Conservation (phyloP, 1,140 invertebrate genomes). For the Stenopsyche tienmushanensis region DNA sequence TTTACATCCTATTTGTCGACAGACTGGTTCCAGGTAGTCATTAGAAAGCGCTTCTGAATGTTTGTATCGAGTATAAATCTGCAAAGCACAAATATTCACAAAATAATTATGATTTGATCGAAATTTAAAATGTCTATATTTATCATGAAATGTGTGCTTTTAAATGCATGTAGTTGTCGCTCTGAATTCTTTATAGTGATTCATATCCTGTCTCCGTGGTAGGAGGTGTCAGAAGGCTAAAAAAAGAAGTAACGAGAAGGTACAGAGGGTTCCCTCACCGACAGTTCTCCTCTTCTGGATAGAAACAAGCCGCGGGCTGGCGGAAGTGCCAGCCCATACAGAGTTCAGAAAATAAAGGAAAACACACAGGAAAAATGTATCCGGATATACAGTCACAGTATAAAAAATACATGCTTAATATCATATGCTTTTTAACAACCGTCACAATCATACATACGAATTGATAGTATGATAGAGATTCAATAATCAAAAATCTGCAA, state of each 20-base stretch:
- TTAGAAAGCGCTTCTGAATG: no score
- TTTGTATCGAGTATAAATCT: neutral
- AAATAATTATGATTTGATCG: neutral
- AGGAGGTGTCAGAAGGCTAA: slow-evolving; percentile 7
- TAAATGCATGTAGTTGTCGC: no score
- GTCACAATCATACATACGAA: no score
- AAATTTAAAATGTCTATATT: neutral
- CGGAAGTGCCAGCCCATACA: slow-evolving; percentile 33
- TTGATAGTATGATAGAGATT: no score
- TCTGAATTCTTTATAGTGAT: no score
- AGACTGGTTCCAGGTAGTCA: no score
- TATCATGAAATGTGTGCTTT: no score
- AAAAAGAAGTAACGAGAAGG: slow-evolving; percentile 10
- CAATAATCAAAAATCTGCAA: no score
- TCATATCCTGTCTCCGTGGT: no score
- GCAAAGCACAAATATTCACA: neutral
- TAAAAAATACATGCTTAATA: neutral
- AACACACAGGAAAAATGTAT: slow-evolving; percentile 31
- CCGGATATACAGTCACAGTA: slow-evolving; percentile 3
- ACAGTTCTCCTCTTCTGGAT: slow-evolving; percentile 15
- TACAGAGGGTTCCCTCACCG: neutral
- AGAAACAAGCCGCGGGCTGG: slow-evolving; percentile 20
- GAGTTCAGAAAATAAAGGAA: slow-evolving; percentile 30
- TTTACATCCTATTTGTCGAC: neutral
- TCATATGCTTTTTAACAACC: neutral